phyloP scores from a whole-genome alignment of 2,113 vertebrate genomes.

The Benitochromis conjunctus region DNA sequence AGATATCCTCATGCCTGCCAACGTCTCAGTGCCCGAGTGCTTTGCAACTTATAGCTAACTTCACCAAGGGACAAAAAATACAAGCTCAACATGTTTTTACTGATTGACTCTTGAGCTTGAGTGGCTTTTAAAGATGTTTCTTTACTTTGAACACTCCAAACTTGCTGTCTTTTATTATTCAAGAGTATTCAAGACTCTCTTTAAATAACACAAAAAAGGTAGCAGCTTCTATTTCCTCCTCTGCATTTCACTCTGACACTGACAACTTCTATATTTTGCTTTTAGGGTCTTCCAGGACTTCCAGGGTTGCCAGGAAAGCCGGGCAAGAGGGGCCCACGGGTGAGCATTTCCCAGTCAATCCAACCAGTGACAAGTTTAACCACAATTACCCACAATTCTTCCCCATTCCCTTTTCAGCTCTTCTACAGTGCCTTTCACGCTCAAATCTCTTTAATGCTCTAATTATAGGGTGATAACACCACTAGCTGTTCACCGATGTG shows the following conservation, averaged over 20 bases:
- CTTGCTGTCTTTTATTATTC: not conserved
- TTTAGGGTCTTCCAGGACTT: constrained; percentile 85
- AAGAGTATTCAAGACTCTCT: not conserved
- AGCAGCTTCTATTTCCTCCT: not conserved
- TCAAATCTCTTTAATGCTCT: not conserved
- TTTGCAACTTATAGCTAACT: not conserved
- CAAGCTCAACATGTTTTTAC: not conserved
- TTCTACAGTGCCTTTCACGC: not conserved
- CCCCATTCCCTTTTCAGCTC: not conserved
- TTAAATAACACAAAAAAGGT: not conserved
- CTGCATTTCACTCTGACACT: not conserved
- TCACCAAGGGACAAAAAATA: not conserved
- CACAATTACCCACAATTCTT: not conserved
- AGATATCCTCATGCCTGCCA: constrained; percentile 15
- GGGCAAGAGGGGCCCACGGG: constrained; percentile 87
- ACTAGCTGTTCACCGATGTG: not conserved
- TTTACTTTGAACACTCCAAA: not conserved
- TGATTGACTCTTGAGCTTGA: not conserved
- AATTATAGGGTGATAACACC: not conserved
- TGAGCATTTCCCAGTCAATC: constrained; percentile 68
- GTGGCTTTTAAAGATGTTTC: not conserved
- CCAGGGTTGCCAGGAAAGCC: constrained; percentile 85
- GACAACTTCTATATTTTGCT: constrained; percentile 16
- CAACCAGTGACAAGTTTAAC: not conserved
- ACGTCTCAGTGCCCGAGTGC: not conserved